phyloP scores from a whole-genome alignment of 1,140 invertebrate species.

The Rhopalosiphum padi region DNA sequence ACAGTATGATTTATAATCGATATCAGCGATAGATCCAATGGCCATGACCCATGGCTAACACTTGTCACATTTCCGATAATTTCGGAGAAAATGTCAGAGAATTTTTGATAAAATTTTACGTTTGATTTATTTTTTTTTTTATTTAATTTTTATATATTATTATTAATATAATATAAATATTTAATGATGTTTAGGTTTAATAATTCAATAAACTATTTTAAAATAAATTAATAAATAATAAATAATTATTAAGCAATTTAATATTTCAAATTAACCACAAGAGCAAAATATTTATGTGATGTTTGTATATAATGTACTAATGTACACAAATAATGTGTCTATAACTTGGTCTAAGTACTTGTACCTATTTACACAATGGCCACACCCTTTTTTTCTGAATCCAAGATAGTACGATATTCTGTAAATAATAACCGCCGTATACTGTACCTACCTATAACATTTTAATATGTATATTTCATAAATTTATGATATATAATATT shows the following conservation, averaged over 20 bases:
- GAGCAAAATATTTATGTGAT: background rate
- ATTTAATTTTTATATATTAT: too few species aligned
- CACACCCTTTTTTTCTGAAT: background rate
- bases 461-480: background rate
- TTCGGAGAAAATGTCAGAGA: too few species aligned
- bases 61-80: too few species aligned
- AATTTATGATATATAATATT: too few species aligned
- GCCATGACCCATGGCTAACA: too few species aligned
- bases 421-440: background rate
- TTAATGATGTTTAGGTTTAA: background rate
- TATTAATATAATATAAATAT: too few species aligned
- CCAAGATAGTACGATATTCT: background rate
- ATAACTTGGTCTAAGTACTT: too few species aligned
- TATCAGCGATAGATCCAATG: too few species aligned
- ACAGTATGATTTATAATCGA: background rate
- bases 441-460: background rate
- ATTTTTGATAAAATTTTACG: too few species aligned
- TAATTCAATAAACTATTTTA: background rate
- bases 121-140: too few species aligned
- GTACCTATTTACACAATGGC: background rate
- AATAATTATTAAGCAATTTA: background rate
- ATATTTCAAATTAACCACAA: background rate
- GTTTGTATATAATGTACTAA: too few species aligned
- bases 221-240: background rate
- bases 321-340: too few species aligned